Evolutionary conservation across 2,797 vertebrate genomes (phyloP), one percentile per base, ranked within the genome.

Genomic region (Ctenopoma multispine): DNA sequence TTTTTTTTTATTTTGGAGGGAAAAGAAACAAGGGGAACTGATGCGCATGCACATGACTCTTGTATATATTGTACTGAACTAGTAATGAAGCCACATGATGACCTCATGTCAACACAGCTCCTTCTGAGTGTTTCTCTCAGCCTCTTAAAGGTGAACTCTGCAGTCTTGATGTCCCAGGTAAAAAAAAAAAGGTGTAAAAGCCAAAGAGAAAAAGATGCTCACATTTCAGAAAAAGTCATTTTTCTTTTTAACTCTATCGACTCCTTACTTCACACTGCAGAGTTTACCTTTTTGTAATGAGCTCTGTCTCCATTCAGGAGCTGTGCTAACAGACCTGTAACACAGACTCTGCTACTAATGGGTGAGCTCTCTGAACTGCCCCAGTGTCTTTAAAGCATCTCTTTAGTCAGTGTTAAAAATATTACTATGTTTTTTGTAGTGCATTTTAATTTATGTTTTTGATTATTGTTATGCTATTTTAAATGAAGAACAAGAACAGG

Each of bases 381-480:
- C 63, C 63, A 41, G 38, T 65, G 79, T 89, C 84, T 89, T 84
- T 79, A n/a, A 88, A 87, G 72, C 76, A 85, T 90, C 90, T 87
- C 80, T 84, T 84, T 81, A 87, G 80, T 89, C 89, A 86, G 89
- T 92, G 85, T 90, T 90, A 74, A 73, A 76, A 82, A 77, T 34
- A 68, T 83, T 83, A 50, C 43, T 65, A 46, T 83, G 41, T 49
- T 60, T 85, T 81, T 87, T 86, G 86, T 92, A 90, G 89, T 91
- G 89, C 46, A 62, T 92, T 92, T 94, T 94, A 92, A 94, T 94
- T 94, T 94, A 94, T 93, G 85, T n/a, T 90, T 93, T 89, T 86
- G 83, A 91, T 90, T 89, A 82, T 91, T 88, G 86, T 91, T 90
- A 89, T 81, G 72, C 85, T 87, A 85, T 91, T 92, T 92, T 89